These are phyloP conservation scores for Montipora sp. DNA, from an alignment of 64 coral and sea anemone species.

Conservation along the genomic window DNA sequence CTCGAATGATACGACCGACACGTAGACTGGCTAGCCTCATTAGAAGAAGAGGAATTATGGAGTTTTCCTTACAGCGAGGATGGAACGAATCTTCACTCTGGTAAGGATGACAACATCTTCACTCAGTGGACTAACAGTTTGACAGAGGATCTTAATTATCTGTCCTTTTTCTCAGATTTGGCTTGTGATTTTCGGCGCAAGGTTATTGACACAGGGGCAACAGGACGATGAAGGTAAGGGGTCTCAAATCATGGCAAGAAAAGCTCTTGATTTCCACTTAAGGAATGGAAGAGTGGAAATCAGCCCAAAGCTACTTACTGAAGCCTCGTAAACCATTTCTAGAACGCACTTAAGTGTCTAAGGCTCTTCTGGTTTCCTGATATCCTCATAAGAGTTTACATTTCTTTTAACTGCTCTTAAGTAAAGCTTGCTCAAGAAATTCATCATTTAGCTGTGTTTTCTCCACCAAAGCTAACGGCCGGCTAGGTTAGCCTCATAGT, in stretches of 20 bases:
- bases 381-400: too few species aligned
- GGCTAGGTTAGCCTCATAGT: too few species aligned
- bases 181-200: not conserved
- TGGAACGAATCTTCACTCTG: not conserved
- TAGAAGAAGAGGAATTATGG: not conserved
- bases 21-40: not conserved
- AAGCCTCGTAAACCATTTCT: too few species aligned
- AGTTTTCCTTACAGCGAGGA: not conserved
- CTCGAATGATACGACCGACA: not conserved
- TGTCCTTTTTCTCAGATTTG: not conserved
- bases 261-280: too few species aligned
- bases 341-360: too few species aligned
- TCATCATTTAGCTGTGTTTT: too few species aligned
- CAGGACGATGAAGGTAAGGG: not conserved
- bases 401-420: too few species aligned
- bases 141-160: not conserved
- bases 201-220: not conserved
- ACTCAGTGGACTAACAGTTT: not conserved
- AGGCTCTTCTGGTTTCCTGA: too few species aligned
- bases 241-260: not conserved
- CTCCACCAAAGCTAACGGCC: too few species aligned
- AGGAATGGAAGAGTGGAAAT: too few species aligned
- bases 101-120: not conserved
- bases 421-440: too few species aligned
- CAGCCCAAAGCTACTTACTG: too few species aligned